phyloP scores from a whole-genome alignment of 1,140 invertebrate genomes.

The Triops longicaudatus region DNA sequence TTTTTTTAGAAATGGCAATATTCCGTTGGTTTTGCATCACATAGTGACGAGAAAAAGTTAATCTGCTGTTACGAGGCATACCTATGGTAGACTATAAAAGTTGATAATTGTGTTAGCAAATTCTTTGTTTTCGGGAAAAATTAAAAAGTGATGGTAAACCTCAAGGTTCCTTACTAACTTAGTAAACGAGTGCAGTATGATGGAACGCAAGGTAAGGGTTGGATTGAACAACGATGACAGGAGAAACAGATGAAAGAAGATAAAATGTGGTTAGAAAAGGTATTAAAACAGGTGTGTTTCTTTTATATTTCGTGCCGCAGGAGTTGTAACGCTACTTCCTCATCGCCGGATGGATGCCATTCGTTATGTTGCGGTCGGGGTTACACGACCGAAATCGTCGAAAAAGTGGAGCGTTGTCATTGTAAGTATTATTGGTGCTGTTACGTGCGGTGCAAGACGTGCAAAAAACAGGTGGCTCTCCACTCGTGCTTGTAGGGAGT shows the following conservation, averaged over 20 bases:
- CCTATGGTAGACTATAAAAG: no score
- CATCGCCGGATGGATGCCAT: constrained; percentile 43
- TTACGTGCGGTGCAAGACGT: constrained; percentile 44
- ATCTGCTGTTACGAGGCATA: no score
- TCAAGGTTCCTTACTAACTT: no score
- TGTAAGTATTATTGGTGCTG: constrained; percentile 47
- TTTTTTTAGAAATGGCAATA: no score
- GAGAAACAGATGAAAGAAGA: not conserved
- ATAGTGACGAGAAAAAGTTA: no score
- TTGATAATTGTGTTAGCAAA: no score
- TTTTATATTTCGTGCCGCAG: constrained; percentile 31
- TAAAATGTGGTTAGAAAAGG: not conserved
- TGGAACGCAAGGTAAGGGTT: no score
- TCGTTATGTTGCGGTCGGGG: constrained; percentile 49
- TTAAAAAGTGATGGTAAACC: no score
- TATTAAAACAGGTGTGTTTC: not conserved
- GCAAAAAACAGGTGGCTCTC: constrained; percentile 40
- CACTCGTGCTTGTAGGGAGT: constrained; percentile 35
- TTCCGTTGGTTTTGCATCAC: no score
- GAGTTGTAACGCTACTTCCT: constrained; percentile 42
- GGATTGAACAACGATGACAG: no score
- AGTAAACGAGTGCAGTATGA: no score
- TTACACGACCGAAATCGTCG: constrained; percentile 41
- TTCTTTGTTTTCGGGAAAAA: no score
- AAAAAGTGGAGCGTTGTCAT: constrained; percentile 41